Evolutionary conservation across 2,888 invertebrate species (phyloP).

Genomic region (Epirrhoe tristata): DNA sequence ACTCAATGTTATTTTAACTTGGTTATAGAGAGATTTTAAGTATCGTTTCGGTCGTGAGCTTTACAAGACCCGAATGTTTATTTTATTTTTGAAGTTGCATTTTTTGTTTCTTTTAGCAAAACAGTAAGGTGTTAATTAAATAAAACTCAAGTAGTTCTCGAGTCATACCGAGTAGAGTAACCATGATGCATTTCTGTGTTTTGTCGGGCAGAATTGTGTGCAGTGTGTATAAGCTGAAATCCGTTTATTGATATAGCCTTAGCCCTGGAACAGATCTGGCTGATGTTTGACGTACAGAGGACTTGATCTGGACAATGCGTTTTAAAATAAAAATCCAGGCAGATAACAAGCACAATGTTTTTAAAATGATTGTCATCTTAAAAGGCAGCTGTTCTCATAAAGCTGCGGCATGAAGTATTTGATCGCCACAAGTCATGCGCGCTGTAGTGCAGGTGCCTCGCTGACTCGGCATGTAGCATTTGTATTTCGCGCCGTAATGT

Average conservation of each 20-base stretch:
- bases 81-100: neutral
- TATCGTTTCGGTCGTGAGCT: conserved; percentile 11
- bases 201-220: too few species aligned
- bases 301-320: neutral
- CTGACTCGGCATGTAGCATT: conserved; percentile 1
- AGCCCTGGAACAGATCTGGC: neutral
- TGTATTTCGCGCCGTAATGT: conserved; percentile 22
- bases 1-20: conserved; percentile 31
- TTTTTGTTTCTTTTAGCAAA: neutral
- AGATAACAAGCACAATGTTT: neutral
- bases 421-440: conserved; percentile 23
- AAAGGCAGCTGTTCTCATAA: conserved; percentile 1
- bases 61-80: conserved; percentile 1
- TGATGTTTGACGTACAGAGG: neutral
- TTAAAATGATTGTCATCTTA: too few species aligned
- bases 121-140: neutral
- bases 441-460: conserved; percentile 17
- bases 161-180: too few species aligned
- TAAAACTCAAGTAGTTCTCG: neutral
- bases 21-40: conserved; percentile 1
- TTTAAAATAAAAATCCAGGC: too few species aligned
- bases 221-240: conserved; percentile 4
- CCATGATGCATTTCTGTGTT: too few species aligned
- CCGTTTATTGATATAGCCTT: conserved; percentile 1
- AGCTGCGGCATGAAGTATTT: conserved; percentile 23